These are phyloP conservation scores for Apogon hyalosoma DNA, from an alignment of 2,797 vertebrate species.

Conservation along the genomic window DNA sequence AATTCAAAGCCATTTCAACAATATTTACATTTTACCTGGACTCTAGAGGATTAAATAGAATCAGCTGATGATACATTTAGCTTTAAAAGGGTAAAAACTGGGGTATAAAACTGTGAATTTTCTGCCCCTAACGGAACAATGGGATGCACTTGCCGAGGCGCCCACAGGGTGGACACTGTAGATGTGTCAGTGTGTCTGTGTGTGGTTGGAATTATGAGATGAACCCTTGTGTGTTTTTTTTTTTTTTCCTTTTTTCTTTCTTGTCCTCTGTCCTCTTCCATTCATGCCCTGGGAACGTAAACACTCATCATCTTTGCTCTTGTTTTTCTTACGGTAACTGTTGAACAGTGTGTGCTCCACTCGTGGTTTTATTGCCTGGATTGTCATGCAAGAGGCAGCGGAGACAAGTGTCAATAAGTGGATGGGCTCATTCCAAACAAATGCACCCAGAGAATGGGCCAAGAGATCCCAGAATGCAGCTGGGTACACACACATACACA, in stretches of 20 bases:
- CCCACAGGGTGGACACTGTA: not conserved
- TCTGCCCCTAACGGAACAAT: no score
- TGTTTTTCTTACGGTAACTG: constrained; percentile 82
- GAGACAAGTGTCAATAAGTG: constrained; percentile 86
- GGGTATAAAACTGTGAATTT: no score
- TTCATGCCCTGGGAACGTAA: constrained; percentile 83
- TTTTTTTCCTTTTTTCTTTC: constrained; percentile 44
- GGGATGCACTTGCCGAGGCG: no score
- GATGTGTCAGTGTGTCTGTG: constrained; percentile 19
- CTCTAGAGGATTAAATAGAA: no score
- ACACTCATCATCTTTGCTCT: constrained; percentile 78
- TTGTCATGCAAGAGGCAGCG: constrained; percentile 80
- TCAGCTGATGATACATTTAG: no score
- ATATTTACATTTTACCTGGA: no score
- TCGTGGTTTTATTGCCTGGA: constrained; percentile 84
- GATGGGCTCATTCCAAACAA: constrained; percentile 82
- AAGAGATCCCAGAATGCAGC: constrained; percentile 77
- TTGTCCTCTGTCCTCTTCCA: constrained; percentile 54
- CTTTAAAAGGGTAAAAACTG: no score
- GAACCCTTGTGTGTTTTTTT: constrained; percentile 41
- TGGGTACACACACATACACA: constrained; percentile 75
- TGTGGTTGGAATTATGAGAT: constrained; percentile 57
- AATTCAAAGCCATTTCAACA: no score
- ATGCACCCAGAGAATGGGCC: constrained; percentile 69
- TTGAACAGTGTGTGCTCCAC: constrained; percentile 81